A percentile compares a stretch with the other conserved stretches of the same genome.
Evolutionary conservation across 1,140 invertebrate genomes (phyloP).

Genomic region (Lordiphosa stackelbergi): DNA sequence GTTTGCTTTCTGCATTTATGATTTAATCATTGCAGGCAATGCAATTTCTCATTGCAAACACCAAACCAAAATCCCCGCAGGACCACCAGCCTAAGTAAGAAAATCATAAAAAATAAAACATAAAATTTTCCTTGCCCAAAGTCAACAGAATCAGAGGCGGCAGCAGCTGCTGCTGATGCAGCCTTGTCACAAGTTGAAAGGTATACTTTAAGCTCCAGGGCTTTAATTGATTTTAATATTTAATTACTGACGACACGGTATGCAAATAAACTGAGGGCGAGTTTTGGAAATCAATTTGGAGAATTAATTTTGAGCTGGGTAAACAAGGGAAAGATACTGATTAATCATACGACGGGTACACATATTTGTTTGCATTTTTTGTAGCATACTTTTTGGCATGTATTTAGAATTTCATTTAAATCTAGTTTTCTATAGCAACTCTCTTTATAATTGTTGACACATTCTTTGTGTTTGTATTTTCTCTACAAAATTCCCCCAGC

Average conservation of each 20-base stretch:
- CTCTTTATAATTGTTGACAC: too few species aligned
- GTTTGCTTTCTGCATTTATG: constrained; percentile 39
- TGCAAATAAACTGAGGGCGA: constrained; percentile 44
- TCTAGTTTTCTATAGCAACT: too few species aligned
- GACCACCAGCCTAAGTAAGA: constrained; percentile 2
- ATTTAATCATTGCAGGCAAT: constrained; percentile 43
- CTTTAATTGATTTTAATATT: constrained; percentile 74
- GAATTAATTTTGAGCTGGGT: too few species aligned
- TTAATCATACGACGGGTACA: constrained; percentile 4
- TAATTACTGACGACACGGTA: constrained; percentile 49
- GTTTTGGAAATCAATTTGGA: constrained; percentile 56
- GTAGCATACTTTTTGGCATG: not conserved
- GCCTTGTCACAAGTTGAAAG: constrained; percentile 6
- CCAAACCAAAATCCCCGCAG: constrained; percentile 13
- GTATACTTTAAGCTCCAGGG: constrained; percentile 20
- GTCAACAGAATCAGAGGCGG: not conserved
- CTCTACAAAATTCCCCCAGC: too few species aligned
- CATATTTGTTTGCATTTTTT: too few species aligned
- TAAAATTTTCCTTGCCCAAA: constrained; percentile 3
- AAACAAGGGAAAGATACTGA: constrained; percentile 20
- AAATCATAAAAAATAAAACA: not conserved
- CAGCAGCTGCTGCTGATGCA: constrained; percentile 7
- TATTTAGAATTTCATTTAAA: too few species aligned
- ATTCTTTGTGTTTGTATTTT: too few species aligned
- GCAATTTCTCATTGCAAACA: constrained; percentile 36